phyloP scores from a whole-genome alignment of 2,888 invertebrate genomes.

The Polydrusus tereticollis region DNA sequence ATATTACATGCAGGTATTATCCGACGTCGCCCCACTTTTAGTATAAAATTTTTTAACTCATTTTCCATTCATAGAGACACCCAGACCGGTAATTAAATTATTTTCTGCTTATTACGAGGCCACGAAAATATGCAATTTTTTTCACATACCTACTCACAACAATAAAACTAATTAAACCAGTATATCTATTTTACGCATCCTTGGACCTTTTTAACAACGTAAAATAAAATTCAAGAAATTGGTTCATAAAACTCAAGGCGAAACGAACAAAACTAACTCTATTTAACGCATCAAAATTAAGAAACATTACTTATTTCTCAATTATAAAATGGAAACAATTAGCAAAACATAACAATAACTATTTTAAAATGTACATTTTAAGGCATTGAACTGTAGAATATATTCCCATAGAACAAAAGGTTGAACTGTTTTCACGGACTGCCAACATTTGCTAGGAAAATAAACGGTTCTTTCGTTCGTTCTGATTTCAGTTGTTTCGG shows the following conservation, averaged over 20 bases:
- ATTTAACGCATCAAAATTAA: not conserved
- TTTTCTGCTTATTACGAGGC: too few relatives aligned
- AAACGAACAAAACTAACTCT: not conserved
- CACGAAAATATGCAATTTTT: too few relatives aligned
- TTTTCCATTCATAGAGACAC: too few relatives aligned
- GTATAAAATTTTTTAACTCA: too few relatives aligned
- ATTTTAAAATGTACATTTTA: not conserved
- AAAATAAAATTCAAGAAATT: not conserved
- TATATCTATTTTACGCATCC: too few relatives aligned
- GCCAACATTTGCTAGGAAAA: slow-evolving; percentile 4
- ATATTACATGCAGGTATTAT: too few relatives aligned
- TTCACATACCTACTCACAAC: too few relatives aligned
- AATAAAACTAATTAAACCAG: too few relatives aligned
- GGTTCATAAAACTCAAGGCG: not conserved
- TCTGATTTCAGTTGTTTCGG: too few relatives aligned
- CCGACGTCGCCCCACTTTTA: too few relatives aligned
- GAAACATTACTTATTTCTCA: not conserved
- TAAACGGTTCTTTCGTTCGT: slow-evolving; percentile 10
- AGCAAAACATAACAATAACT: slow-evolving; percentile 8
- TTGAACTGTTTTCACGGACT: slow-evolving; percentile 17
- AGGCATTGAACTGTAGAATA: slow-evolving; percentile 22
- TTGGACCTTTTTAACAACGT: not conserved
- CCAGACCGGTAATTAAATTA: too few relatives aligned
- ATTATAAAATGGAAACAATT: not conserved
- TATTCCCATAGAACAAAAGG: slow-evolving; percentile 16